phyloP scores from a whole-genome alignment of 2,113 vertebrate genomes.

The Daboia siamensis region DNA sequence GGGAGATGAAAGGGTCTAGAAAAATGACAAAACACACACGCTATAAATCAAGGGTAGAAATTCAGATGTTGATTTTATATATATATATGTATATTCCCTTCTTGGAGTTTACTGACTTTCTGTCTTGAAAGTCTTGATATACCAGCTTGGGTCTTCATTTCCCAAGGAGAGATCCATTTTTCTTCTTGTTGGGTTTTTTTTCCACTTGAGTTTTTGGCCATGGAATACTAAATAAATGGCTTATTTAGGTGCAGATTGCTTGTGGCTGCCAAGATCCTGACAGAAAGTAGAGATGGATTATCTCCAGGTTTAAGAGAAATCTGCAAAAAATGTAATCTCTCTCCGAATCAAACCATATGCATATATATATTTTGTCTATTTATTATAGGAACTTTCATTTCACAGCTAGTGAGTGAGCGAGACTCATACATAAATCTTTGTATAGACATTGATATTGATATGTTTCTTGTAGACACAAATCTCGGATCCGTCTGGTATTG shows the following conservation, averaged over 20 bases:
- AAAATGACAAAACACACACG: conserved; percentile 29
- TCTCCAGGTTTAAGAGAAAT: not conserved
- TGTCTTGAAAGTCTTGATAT: not conserved
- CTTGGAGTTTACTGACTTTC: not conserved
- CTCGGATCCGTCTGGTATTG: not conserved
- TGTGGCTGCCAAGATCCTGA: not conserved
- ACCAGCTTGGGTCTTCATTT: not conserved
- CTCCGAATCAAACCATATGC: not conserved
- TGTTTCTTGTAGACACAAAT: not conserved
- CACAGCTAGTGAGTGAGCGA: not conserved
- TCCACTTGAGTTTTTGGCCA: not conserved
- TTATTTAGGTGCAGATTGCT: not conserved
- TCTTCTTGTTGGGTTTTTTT: not conserved
- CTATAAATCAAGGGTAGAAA: conserved; percentile 13
- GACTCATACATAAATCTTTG: not conserved
- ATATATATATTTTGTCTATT: not conserved
- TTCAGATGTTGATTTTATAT: not conserved
- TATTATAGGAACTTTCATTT: not conserved
- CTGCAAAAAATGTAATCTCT: not conserved
- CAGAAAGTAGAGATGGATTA: not conserved
- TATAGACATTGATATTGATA: not conserved
- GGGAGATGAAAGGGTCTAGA: conserved; percentile 30
- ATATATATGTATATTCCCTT: not conserved
- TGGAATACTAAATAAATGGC: not conserved
- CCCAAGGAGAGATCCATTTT: not conserved